Conservation (phyloP, 37 sponge, comb jelly and placozoan genomes). For the Chondrosia reniformis region DNA sequence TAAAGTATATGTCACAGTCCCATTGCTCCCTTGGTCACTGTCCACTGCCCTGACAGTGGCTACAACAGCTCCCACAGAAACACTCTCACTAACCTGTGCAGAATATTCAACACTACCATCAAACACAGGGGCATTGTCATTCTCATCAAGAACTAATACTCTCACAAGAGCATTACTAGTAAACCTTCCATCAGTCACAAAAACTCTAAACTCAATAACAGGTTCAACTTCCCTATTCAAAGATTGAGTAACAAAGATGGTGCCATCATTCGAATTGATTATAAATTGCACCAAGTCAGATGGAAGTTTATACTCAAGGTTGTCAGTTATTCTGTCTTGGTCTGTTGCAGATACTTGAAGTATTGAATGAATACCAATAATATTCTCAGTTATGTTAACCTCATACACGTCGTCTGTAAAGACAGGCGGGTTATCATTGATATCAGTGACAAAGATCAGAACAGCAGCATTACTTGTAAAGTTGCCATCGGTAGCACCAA, state of each 20-base stretch:
- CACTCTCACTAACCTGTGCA: slow-evolving; percentile 7
- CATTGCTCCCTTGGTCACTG: slow-evolving; percentile 12
- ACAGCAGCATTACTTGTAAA: background rate
- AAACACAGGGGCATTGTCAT: slow-evolving; percentile 52
- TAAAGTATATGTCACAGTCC: slow-evolving; percentile 22
- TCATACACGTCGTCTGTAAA: background rate
- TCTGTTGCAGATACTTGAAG: slow-evolving; percentile 60
- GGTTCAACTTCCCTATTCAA: slow-evolving; percentile 49
- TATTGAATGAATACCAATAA: background rate
- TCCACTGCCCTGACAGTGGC: slow-evolving; percentile 36
- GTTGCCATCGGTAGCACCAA: slow-evolving; percentile 40
- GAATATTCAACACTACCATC: background rate
- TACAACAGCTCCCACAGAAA: background rate
- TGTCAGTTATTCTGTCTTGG: slow-evolving; percentile 33
- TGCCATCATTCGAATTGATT: slow-evolving; percentile 34
- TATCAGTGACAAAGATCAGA: slow-evolving; percentile 36
- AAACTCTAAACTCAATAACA: background rate
- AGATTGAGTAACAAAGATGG: slow-evolving; percentile 15
- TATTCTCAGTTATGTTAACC: slow-evolving; percentile 3
- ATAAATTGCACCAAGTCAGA: background rate
- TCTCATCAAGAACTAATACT: slow-evolving; percentile 37
- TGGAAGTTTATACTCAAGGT: slow-evolving; percentile 27
- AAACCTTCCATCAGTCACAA: slow-evolving; percentile 54
- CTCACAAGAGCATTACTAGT: slow-evolving; percentile 35
- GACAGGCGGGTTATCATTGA: slow-evolving; percentile 59